A percentile compares a stretch with the other conserved stretches of the same genome.
Conservation (phyloP, 2,113 vertebrate genomes). For the Ammospiza caudacuta region DNA sequence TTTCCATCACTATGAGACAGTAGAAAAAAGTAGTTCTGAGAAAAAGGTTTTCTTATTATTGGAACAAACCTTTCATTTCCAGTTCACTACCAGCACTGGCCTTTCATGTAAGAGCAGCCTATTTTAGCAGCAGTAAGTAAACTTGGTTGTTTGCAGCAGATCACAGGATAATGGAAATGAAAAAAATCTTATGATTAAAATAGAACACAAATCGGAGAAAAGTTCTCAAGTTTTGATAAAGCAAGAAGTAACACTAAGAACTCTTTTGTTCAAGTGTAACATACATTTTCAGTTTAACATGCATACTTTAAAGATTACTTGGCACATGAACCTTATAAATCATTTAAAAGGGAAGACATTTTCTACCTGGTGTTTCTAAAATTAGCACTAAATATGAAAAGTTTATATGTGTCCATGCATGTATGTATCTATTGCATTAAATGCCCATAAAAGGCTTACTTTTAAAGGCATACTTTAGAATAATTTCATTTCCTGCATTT, state of each 20-base stretch:
- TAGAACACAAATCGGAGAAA: neutral
- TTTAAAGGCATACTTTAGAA: neutral
- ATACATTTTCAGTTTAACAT: neutral
- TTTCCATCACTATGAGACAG: constrained; percentile 52
- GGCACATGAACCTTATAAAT: neutral
- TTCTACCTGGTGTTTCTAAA: neutral
- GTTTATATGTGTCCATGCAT: neutral
- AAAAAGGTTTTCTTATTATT: constrained; percentile 60
- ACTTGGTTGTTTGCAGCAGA: constrained; percentile 9
- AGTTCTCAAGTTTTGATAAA: neutral
- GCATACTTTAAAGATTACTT: neutral
- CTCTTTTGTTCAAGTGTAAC: neutral
- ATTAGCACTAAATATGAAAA: neutral
- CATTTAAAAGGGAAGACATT: neutral
- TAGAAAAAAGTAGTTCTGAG: constrained; percentile 12
- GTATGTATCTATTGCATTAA: neutral
- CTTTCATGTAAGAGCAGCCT: constrained; percentile 46
- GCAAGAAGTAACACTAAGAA: neutral
- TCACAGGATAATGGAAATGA: constrained; percentile 29
- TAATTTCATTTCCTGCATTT: neutral
- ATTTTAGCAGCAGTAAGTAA: constrained; percentile 11
- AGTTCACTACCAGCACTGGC: constrained; percentile 24
- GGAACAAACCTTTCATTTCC: constrained; percentile 43
- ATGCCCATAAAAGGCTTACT: neutral
- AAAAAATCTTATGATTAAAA: constrained; percentile 21